A percentile compares a stretch with the other conserved stretches of the same genome.
phyloP scores from a whole-genome alignment of 2,113 vertebrate genomes.

The Otis tarda region DNA sequence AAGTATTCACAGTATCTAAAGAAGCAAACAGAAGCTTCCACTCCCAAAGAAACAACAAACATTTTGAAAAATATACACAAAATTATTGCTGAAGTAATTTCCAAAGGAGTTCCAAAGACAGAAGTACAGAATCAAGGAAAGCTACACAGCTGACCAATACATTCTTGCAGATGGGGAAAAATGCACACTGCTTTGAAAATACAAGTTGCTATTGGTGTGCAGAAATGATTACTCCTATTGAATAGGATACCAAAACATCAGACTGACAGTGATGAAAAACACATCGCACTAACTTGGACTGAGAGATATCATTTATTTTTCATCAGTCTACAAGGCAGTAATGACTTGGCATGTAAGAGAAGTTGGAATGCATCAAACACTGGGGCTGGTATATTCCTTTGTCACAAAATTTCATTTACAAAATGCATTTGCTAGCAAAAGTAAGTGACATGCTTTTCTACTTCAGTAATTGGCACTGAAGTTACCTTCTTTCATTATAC shows the following conservation, averaged over 20 bases:
- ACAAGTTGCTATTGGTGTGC: not conserved
- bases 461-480: not conserved
- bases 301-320: not conserved
- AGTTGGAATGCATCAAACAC: not conserved
- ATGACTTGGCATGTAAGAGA: not conserved
- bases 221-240: not conserved
- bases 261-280: not conserved
- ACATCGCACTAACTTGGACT: not conserved
- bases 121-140: not conserved
- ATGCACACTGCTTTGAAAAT: not conserved
- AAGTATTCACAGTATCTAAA: not conserved
- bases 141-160: not conserved
- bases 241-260: not conserved
- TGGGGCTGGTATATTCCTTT: not conserved
- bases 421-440: not conserved
- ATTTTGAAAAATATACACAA: not conserved
- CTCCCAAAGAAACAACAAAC: not conserved
- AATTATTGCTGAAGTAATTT: not conserved
- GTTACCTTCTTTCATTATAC: not conserved
- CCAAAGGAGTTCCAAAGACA: not conserved
- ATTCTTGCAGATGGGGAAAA: not conserved
- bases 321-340: not conserved
- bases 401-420: not conserved
- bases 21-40: not conserved
- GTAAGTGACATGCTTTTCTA: not conserved